Evolutionary conservation across 2,888 invertebrate species (phyloP).

Genomic region (Cataglyphis cursor): DNA sequence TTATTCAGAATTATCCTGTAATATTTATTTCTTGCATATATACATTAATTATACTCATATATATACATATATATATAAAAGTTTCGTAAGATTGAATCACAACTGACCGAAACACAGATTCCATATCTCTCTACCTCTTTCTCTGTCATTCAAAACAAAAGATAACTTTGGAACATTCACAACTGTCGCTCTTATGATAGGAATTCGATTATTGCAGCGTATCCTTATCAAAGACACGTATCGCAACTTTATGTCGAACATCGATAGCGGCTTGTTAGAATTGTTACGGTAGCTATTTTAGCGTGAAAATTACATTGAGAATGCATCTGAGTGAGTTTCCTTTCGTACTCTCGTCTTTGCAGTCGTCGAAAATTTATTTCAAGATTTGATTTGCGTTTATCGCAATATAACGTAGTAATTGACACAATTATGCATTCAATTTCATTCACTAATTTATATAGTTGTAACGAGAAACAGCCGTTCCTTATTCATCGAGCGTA

Average conservation of each 20-base stretch:
- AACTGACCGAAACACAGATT: constrained; percentile 1
- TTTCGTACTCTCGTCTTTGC: constrained; percentile 4
- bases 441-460: background rate
- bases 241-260: constrained; percentile 30
- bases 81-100: constrained; percentile 26
- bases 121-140: background rate
- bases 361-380: background rate
- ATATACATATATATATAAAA: background rate
- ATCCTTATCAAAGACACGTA: constrained; percentile 10
- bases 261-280: constrained; percentile 14
- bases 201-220: constrained; percentile 49
- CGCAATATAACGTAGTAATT: background rate
- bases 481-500: constrained; percentile 23
- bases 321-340: constrained; percentile 19
- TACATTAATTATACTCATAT: too few relatives aligned
- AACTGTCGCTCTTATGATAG: constrained; percentile 15
- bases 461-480: constrained; percentile 5
- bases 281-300: background rate
- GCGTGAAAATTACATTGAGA: constrained; percentile 23
- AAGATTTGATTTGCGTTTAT: constrained; percentile 4
- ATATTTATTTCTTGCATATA: too few relatives aligned
- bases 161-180: constrained; percentile 18
- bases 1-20: too few relatives aligned
- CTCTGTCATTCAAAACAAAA: constrained; percentile 15
- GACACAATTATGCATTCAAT: background rate